Evolutionary conservation across 2,113 vertebrate species (phyloP).

Genomic region (Piaya cayana): DNA sequence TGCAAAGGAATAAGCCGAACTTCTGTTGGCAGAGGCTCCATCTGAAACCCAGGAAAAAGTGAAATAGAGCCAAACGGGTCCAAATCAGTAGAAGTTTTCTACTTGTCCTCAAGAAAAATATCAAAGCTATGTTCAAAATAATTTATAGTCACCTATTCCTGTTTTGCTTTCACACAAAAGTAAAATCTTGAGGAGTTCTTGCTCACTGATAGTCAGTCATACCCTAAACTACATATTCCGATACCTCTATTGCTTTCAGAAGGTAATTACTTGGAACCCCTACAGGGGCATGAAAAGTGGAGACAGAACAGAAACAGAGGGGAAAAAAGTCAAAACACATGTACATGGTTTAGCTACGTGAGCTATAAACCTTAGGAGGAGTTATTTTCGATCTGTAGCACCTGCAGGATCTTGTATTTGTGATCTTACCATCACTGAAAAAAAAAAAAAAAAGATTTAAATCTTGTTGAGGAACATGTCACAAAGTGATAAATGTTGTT

Average conservation of each 20-base stretch:
- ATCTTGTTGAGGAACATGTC: not conserved
- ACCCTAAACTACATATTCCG: not conserved
- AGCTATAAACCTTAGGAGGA: not conserved
- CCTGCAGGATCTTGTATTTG: not conserved
- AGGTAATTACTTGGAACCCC: not conserved
- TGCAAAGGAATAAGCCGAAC: not conserved
- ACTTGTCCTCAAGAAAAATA: not conserved
- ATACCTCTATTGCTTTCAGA: not conserved
- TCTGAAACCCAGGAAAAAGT: not conserved
- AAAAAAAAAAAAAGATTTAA: not conserved
- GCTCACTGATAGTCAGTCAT: not conserved
- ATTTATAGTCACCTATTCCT: not conserved
- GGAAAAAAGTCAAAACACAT: not conserved
- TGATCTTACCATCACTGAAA: not conserved
- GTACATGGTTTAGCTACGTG: not conserved
- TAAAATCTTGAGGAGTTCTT: not conserved
- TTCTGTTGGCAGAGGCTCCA: not conserved
- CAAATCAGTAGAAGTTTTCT: not conserved
- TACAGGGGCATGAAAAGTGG: not conserved
- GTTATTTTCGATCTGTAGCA: not conserved
- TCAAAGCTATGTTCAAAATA: not conserved
- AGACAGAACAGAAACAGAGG: not conserved
- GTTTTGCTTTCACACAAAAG: not conserved
- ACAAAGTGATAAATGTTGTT: not conserved
- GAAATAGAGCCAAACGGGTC: not conserved